phyloP scores from a whole-genome alignment of 2,797 vertebrate species.

The Centroberyx gerrardi region DNA sequence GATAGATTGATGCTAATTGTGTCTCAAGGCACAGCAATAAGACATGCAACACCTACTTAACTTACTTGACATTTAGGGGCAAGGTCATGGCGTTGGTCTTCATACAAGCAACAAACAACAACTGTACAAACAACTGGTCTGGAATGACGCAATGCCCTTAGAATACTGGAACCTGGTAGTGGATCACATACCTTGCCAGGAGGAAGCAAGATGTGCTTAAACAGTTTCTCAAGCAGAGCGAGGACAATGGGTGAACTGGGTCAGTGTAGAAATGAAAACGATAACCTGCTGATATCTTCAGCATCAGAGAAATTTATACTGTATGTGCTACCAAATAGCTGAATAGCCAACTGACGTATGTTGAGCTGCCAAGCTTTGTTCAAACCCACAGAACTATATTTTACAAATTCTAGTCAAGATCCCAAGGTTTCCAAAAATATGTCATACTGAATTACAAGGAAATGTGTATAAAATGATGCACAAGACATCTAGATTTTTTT shows the following conservation, averaged over 20 bases:
- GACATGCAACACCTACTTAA: constrained; percentile 12
- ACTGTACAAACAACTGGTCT: constrained; percentile 19
- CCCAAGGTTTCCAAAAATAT: too few species aligned
- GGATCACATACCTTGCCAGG: not conserved
- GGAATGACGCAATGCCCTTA: not conserved
- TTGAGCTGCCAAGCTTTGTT: too few species aligned
- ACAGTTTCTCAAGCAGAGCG: not conserved
- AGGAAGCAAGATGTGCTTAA: not conserved
- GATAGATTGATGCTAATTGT: not conserved
- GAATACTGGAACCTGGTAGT: not conserved
- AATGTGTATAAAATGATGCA: too few species aligned
- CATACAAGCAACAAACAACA: too few species aligned
- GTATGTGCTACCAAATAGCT: not conserved
- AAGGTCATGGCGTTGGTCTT: not conserved
- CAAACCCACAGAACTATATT: too few species aligned
- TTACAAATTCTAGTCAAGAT: too few species aligned
- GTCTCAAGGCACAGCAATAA: constrained; percentile 16
- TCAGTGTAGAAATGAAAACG: not conserved
- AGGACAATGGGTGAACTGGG: not conserved
- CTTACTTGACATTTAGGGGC: constrained; percentile 1
- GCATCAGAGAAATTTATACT: constrained; percentile 5
- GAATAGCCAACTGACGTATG: not conserved
- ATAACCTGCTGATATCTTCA: constrained; percentile 10
- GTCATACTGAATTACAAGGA: too few species aligned
- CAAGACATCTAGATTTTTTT: too few species aligned